Percentiles rank a stretch among this genome's conserved stretches.
phyloP scores from a whole-genome alignment of 2,888 invertebrate species.

The Junonia oenone region DNA sequence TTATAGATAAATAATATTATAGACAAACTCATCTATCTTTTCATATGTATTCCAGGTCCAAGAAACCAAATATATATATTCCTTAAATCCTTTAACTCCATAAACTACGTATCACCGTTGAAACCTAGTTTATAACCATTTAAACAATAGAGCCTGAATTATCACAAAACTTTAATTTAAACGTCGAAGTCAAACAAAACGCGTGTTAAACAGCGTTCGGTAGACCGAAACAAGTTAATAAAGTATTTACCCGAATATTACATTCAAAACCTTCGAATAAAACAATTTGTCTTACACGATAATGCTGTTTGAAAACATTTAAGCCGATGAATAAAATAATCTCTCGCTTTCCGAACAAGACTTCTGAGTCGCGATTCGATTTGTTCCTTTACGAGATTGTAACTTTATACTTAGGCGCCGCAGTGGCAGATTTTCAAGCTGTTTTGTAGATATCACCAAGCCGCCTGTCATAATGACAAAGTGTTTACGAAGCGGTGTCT shows the following conservation, averaged over 20 bases:
- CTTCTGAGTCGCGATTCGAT: conserved; percentile 51
- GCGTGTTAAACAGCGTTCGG: neutral
- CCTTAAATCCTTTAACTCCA: neutral
- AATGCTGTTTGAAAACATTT: conserved; percentile 53
- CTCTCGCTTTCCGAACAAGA: conserved; percentile 43
- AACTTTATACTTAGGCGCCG: conserved; percentile 60
- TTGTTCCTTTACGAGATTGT: conserved; percentile 51
- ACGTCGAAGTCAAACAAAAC: neutral
- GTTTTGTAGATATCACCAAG: conserved; percentile 50
- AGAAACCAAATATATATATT: too few species aligned
- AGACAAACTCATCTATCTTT: too few species aligned
- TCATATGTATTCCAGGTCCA: too few species aligned
- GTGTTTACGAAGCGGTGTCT: conserved; percentile 46
- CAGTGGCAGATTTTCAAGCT: conserved; percentile 44
- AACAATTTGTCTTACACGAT: conserved; percentile 54
- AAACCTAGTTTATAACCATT: neutral
- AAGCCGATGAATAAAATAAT: conserved; percentile 56
- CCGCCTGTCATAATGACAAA: conserved; percentile 55
- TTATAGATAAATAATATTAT: too few species aligned
- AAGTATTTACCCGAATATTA: neutral
- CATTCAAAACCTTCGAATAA: conserved; percentile 31
- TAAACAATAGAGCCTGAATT: too few species aligned
- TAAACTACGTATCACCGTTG: neutral
- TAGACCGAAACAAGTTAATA: neutral
- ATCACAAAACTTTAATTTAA: neutral